Percentiles rank a stretch among this genome's conserved stretches.
phyloP scores from a whole-genome alignment of 2,797 vertebrate genomes.

The Clarias platycephalus region DNA sequence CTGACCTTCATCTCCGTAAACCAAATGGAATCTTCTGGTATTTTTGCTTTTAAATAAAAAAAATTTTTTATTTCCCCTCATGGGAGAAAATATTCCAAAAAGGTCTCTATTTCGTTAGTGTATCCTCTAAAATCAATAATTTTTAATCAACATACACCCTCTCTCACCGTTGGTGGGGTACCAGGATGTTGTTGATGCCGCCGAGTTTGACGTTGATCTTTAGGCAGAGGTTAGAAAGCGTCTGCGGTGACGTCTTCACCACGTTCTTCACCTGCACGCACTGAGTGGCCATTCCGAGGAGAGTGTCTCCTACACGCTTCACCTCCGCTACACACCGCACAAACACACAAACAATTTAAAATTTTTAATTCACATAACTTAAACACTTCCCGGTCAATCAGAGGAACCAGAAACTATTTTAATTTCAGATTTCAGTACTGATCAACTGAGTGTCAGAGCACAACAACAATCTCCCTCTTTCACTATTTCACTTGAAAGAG shows the following conservation, averaged over 20 bases:
- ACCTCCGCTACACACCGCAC: conserved; percentile 82
- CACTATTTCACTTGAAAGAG: neutral
- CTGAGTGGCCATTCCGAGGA: conserved; percentile 97
- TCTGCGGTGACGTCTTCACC: conserved; percentile 97
- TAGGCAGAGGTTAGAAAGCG: conserved; percentile 98
- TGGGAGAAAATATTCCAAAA: neutral
- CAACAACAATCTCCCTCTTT: too few relatives aligned
- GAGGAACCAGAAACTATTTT: neutral
- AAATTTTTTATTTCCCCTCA: neutral
- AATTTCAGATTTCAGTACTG: neutral
- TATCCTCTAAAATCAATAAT: neutral
- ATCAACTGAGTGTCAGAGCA: neutral
- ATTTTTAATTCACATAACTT: neutral
- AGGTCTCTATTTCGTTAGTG: neutral
- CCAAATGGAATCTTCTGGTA: neutral
- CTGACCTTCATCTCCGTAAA: neutral
- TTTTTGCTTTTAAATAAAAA: neutral
- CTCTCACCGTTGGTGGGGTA: conserved; percentile 90
- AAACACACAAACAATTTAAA: conserved; percentile 28
- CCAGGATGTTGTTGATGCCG: conserved; percentile 98
- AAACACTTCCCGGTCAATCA: neutral
- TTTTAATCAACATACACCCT: neutral
- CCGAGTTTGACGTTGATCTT: conserved; percentile 99
- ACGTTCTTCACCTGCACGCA: conserved; percentile 99
- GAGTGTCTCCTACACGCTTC: conserved; percentile 96